Base-by-base conservation (phyloP, 2,797 vertebrate genomes). In the Sternotherus odoratus region DNA sequence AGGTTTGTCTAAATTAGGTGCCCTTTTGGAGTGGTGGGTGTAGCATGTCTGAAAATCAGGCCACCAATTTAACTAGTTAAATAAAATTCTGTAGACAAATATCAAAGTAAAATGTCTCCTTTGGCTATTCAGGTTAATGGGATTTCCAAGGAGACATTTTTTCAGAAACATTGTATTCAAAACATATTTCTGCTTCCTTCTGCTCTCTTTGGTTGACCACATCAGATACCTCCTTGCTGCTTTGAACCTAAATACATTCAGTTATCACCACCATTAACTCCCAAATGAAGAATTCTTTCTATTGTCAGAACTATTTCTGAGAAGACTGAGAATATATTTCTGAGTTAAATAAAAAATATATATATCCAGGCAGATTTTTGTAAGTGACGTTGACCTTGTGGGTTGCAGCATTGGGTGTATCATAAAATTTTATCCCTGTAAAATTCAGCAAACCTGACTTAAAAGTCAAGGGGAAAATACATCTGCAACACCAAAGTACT, bases 91-190 rank as follows among this genome's bases (percentile, higher is more conserved):
- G 51, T 28, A 85, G 77, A 36, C 83, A 77, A 12, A 91, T 46
- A 12, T 87, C 90, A 80, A 79, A 72, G 39, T 16, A 93, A 84
- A 91, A 90, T 46, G 30, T 86, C 51, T 48, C 17, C 49, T 92
- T 91, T 90, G 75, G 56, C 91, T 85, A 56, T 82, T 92, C 80
- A 85, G 51, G 86, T 90, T 91, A 78, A 88, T 91, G 69, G 50
- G 63, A 53, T 95, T 96, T n/a, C 36, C 16, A 78, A 90, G 15
- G 4, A 3, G 2, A 88, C 4, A 5, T 50, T 94, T 81, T 88
- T 92, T 95, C 48, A 54, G 75, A 57, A 83, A 90, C 63, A 66
- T 15, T 82, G 77, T 69, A 50, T 82, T 93, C 49, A 39, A 94
- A 36, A 66, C 49, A 30, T 30, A 12, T 53, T 97, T 95, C 82